Conservation (phyloP, 2,888 invertebrate species). For the Toxonevra muliebris region DNA sequence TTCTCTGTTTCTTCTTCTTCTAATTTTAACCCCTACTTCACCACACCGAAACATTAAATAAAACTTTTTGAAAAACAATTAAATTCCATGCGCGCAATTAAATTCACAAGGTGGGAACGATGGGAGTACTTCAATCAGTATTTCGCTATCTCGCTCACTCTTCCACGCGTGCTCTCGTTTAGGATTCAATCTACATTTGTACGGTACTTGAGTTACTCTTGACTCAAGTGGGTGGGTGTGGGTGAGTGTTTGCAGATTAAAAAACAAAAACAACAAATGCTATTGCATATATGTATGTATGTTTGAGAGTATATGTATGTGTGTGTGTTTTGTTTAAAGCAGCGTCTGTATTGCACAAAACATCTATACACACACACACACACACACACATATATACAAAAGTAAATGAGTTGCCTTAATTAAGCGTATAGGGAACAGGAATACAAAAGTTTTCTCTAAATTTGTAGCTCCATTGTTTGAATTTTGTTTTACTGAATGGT, state of each 20-base stretch:
- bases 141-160: slow-evolving; percentile 9
- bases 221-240: slow-evolving; percentile 4
- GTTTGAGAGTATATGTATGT: too few relatives aligned
- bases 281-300: slow-evolving; percentile 7
- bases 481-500: neutral
- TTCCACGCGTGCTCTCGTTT: neutral
- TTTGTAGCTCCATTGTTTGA: neutral
- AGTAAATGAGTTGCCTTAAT: slow-evolving; percentile 32
- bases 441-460: too few relatives aligned
- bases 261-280: neutral
- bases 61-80: slow-evolving; percentile 56
- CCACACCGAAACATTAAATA: slow-evolving; percentile 13
- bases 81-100: slow-evolving; percentile 64
- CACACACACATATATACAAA: neutral
- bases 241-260: slow-evolving; percentile 12
- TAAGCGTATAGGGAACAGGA: slow-evolving; percentile 32
- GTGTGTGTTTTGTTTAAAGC: neutral
- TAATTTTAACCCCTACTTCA: neutral
- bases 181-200: too few relatives aligned
- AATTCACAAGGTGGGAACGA: slow-evolving; percentile 60
- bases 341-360: slow-evolving; percentile 15
- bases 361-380: neutral
- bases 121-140: slow-evolving; percentile 3
- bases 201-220: neutral
- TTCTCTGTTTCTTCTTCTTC: too few relatives aligned